These are phyloP conservation scores for Trematocara variabile DNA, from an alignment of 2,113 vertebrate species.

Conservation along the genomic window DNA sequence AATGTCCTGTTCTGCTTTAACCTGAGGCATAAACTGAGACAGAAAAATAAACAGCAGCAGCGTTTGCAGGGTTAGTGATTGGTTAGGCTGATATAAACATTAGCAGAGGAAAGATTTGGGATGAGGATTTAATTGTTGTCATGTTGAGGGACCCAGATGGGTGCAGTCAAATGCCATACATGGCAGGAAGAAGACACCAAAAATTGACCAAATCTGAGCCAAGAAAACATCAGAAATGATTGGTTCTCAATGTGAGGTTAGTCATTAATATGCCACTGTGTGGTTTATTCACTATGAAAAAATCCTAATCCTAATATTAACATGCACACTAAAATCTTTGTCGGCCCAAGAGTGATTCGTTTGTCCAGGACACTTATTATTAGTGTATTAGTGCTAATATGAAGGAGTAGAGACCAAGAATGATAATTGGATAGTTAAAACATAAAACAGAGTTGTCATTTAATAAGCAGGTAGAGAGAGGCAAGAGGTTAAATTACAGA, in stretches of 20 bases:
- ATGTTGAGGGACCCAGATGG: not conserved
- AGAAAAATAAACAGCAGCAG: not conserved
- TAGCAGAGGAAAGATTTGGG: not conserved
- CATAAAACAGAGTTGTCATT: not conserved
- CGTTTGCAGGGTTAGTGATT: not conserved
- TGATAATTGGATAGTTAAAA: not conserved
- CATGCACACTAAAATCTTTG: not conserved
- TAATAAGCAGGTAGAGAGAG: not conserved
- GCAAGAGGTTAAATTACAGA: not conserved
- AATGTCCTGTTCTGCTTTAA: accelerated
- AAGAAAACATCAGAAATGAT: not conserved
- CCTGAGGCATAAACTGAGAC: not conserved
- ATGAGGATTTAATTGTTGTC: not conserved
- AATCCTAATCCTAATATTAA: not conserved
- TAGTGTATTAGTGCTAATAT: not conserved
- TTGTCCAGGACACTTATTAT: not conserved
- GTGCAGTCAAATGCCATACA: not conserved
- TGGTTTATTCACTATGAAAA: not conserved
- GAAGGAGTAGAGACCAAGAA: not conserved
- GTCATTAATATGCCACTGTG: not conserved
- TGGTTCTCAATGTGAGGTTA: not conserved
- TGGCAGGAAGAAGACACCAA: not conserved
- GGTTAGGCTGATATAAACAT: not conserved
- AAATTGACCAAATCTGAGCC: not conserved
- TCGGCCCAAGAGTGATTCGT: not conserved